Evolutionary conservation across 2,113 vertebrate genomes (phyloP).

Genomic region (Oenanthe melanoleuca): DNA sequence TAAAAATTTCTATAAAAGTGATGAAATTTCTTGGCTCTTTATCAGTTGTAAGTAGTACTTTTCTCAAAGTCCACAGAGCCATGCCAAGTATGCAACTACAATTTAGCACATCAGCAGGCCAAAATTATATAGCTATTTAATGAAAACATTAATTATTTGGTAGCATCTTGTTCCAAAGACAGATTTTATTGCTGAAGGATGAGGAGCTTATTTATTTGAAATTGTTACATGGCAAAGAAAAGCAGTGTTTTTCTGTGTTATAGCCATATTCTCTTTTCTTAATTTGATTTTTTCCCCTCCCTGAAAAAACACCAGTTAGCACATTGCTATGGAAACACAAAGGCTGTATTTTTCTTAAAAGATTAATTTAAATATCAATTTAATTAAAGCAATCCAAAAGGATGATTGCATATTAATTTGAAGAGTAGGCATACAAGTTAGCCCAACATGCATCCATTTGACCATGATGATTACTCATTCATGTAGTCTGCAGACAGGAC

Average conservation of each 20-base stretch:
- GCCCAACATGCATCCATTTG: fast-evolving
- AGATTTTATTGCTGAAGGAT: neutral
- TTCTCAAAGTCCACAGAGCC: neutral
- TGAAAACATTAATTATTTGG: constrained; percentile 4
- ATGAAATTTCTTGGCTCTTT: neutral
- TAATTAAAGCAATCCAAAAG: neutral
- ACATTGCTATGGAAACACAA: neutral
- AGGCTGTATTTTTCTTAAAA: neutral
- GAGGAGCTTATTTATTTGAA: neutral
- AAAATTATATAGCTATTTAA: constrained; percentile 9
- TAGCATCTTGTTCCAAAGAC: neutral
- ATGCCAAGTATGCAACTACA: neutral
- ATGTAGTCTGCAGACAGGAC: neutral
- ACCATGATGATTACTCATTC: neutral
- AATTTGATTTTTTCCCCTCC: neutral
- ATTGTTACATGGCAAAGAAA: neutral
- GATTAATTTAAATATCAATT: neutral
- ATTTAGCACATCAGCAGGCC: neutral
- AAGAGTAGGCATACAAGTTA: neutral
- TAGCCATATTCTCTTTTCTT: neutral
- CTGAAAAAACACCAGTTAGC: neutral
- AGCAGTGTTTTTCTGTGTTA: neutral
- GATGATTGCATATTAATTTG: neutral
- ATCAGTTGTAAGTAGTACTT: neutral
- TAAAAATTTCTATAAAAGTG: neutral